Conservation (phyloP, 2,797 vertebrate genomes). For the Erethizon dorsatum region DNA sequence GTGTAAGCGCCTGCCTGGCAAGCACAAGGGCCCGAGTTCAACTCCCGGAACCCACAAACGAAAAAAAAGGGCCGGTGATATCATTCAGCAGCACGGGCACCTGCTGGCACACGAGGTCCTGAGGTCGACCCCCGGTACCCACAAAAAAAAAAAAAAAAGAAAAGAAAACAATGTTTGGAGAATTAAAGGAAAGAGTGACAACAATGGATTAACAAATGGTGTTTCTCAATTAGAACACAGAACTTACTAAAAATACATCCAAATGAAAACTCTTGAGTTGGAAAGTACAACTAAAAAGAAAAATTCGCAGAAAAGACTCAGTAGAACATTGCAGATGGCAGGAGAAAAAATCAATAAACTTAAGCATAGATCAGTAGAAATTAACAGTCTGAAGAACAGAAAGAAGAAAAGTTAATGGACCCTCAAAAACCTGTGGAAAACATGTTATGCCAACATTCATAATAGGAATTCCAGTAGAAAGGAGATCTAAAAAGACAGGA, state of each 20-base stretch:
- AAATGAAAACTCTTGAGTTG: background rate
- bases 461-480: background rate
- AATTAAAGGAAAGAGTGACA: conserved; percentile 38
- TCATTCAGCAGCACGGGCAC: too few relatives aligned
- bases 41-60: too few relatives aligned
- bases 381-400: background rate
- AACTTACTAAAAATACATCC: background rate
- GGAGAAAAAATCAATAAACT: background rate
- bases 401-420: background rate
- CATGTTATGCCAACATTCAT: background rate
- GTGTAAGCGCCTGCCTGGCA: too few relatives aligned
- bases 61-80: too few relatives aligned
- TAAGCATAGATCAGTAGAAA: background rate
- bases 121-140: too few relatives aligned
- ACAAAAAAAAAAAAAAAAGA: background rate
- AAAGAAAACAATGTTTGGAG: conserved; percentile 39
- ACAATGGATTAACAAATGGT: background rate
- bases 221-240: conserved; percentile 21
- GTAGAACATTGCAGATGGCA: background rate
- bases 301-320: background rate
- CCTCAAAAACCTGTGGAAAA: background rate
- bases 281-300: conserved; percentile 51
- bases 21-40: too few relatives aligned
- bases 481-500: background rate
- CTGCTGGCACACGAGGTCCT: too few relatives aligned